These are phyloP conservation scores for Caenorhabditis briggsae DNA, from an alignment of 1,140 invertebrate genomes.

Conservation along the genomic window DNA sequence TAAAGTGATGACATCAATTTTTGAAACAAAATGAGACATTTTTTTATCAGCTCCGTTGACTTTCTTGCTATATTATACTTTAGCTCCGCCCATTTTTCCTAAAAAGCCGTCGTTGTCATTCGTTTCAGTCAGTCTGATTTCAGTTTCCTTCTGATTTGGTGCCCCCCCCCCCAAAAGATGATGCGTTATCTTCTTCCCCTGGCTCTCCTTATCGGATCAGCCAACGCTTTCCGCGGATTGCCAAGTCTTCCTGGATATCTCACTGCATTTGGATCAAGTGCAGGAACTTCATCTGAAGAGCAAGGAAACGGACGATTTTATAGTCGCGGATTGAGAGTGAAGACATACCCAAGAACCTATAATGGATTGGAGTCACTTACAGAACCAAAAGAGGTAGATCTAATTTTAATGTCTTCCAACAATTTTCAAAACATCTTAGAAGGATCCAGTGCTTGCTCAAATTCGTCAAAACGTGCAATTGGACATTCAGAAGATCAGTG, in stretches of 20 bases:
- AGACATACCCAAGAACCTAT: not conserved
- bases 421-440: too few relatives aligned
- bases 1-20: not conserved
- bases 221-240: conserved; percentile 7
- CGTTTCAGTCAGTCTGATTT: not conserved
- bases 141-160: conserved; percentile 11
- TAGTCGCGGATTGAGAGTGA: conserved; percentile 25
- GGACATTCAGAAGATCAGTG: conserved; percentile 46
- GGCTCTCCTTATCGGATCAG: not conserved
- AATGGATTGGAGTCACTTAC: not conserved
- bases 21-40: not conserved
- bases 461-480: conserved; percentile 22
- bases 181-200: not conserved
- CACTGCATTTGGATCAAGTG: not conserved
- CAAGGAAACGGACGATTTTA: conserved; percentile 14
- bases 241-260: conserved; percentile 46
- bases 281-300: not conserved
- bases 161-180: not conserved
- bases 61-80: conserved; percentile 1
- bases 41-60: not conserved
- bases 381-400: not conserved
- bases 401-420: too few relatives aligned
- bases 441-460: conserved; percentile 25
- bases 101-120: not conserved
- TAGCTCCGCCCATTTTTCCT: not conserved